Evolutionary conservation across 2,797 vertebrate species (phyloP).

Genomic region (Gorsachius magnificus): DNA sequence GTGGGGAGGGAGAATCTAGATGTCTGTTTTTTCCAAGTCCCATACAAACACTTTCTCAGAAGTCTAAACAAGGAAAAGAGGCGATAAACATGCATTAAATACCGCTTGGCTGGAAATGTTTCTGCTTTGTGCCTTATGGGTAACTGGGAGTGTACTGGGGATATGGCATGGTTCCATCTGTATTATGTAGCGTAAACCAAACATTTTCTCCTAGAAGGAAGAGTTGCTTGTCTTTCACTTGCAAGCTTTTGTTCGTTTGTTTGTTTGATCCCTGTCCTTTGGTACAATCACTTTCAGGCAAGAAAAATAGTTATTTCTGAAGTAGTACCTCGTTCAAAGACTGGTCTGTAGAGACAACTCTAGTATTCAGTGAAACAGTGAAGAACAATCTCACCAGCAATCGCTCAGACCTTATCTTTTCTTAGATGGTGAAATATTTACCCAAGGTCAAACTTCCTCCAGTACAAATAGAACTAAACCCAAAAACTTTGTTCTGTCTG

Average conservation of each 20-base stretch:
- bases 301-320: background rate
- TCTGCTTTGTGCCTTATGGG: background rate
- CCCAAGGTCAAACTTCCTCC: background rate
- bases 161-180: background rate
- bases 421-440: background rate
- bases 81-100: background rate
- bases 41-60: background rate
- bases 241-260: background rate
- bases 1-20: background rate
- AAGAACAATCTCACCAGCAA: background rate
- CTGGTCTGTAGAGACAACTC: background rate
- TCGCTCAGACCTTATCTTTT: background rate
- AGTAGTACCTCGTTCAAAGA: background rate
- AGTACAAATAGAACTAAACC: background rate
- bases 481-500: background rate
- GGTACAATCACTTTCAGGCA: background rate
- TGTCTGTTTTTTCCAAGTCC: background rate
- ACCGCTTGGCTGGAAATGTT: background rate
- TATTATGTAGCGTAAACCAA: background rate
- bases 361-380: background rate
- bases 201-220: background rate
- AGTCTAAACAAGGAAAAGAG: slow-evolving; percentile 2
- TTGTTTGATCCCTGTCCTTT: background rate
- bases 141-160: background rate
- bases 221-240: background rate